Evolutionary conservation across 2,888 invertebrate genomes (phyloP).

Genomic region (Alloplasta piceator): DNA sequence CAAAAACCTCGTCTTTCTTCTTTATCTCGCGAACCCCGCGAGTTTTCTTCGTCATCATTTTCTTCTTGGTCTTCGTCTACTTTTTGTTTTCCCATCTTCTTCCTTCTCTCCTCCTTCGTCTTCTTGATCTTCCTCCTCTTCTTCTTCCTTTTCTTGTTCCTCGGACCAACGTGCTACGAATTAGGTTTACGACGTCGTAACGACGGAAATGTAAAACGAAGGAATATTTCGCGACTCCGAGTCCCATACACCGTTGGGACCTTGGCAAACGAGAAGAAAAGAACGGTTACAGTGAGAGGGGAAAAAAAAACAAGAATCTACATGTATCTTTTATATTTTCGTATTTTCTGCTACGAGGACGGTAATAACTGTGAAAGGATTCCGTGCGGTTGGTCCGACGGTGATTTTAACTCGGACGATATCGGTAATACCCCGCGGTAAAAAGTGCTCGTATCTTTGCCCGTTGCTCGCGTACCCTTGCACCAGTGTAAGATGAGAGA

Average conservation of each 20-base stretch:
- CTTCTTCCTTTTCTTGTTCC: neutral
- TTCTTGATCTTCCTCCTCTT: conserved; percentile 11
- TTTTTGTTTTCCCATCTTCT: conserved; percentile 5
- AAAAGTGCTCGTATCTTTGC: conserved; percentile 21
- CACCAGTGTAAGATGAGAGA: conserved; percentile 1
- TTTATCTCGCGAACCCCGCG: conserved; percentile 8
- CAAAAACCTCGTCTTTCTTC: neutral
- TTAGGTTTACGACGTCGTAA: conserved; percentile 60
- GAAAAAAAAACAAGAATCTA: neutral
- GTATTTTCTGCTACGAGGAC: conserved; percentile 5
- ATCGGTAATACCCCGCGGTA: conserved; percentile 34
- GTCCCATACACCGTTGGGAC: neutral
- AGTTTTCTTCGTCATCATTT: conserved; percentile 17
- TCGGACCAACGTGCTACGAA: conserved; percentile 42
- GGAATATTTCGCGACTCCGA: conserved; percentile 33
- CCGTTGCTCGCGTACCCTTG: too few species aligned
- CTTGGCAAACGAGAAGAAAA: conserved; percentile 10
- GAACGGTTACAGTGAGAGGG: neutral
- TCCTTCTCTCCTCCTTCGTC: conserved; percentile 1
- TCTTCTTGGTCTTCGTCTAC: neutral
- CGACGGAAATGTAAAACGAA: conserved; percentile 41
- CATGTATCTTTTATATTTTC: conserved; percentile 22
- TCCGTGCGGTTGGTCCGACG: neutral
- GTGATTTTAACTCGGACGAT: conserved; percentile 29
- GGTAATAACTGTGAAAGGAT: conserved; percentile 35